Percentiles rank a stretch among this genome's conserved stretches.
Evolutionary conservation across 2,888 invertebrate genomes (phyloP).

Genomic region (Agrotis exclamationis): DNA sequence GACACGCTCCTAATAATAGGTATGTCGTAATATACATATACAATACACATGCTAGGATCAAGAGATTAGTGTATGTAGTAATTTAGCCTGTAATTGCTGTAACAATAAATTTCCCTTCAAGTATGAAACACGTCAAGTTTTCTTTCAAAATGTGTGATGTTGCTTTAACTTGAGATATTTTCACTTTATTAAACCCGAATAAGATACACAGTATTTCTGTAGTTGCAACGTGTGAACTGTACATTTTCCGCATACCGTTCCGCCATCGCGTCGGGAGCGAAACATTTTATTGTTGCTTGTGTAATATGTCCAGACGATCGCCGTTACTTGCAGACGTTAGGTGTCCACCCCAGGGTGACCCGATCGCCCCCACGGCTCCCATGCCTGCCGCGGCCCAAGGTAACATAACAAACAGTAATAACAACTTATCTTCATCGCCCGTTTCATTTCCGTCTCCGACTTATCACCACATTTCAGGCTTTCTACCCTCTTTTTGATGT

Average conservation of each 20-base stretch:
- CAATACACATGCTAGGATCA: constrained; percentile 32
- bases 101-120: not conserved
- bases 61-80: constrained; percentile 26
- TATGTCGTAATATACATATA: constrained; percentile 37
- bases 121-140: not conserved
- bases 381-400: constrained; percentile 61
- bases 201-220: constrained; percentile 14
- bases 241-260: constrained; percentile 35
- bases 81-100: not conserved
- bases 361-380: constrained; percentile 51
- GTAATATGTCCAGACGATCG: constrained; percentile 45
- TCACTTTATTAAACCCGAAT: too few species aligned
- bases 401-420: constrained; percentile 80
- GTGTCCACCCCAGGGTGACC: constrained; percentile 48
- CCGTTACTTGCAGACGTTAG: constrained; percentile 60
- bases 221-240: constrained; percentile 12
- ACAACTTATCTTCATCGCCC: constrained; percentile 84
- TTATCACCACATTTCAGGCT: constrained; percentile 79
- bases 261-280: constrained; percentile 23
- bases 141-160: not conserved
- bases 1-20: constrained; percentile 58
- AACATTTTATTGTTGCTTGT: constrained; percentile 52
- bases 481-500: constrained; percentile 66
- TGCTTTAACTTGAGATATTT: too few species aligned
- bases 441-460: constrained; percentile 81